Evolutionary conservation across 2,113 vertebrate species (phyloP).

Genomic region (Apteryx owenii): DNA sequence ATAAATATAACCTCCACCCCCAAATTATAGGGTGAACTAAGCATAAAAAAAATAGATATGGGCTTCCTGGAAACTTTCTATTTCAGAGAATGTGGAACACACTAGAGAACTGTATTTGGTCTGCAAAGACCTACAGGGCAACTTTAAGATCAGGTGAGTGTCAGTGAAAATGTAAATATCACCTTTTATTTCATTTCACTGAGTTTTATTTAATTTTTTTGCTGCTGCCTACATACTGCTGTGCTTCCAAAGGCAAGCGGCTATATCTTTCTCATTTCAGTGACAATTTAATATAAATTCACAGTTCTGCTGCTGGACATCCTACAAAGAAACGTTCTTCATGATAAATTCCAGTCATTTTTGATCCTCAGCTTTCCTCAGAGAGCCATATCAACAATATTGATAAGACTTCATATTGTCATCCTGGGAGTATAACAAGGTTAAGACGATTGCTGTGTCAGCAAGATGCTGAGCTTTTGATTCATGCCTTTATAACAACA

Average conservation of each 20-base stretch:
- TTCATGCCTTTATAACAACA: conserved; percentile 77
- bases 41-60: neutral
- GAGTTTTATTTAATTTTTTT: conserved; percentile 25
- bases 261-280: conserved; percentile 46
- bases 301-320: conserved; percentile 53
- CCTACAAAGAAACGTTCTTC: conserved; percentile 62
- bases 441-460: conserved; percentile 79
- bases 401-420: conserved; percentile 77
- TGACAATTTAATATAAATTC: conserved; percentile 62
- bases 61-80: neutral
- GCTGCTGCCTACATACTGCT: neutral
- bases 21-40: accelerated
- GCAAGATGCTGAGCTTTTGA: conserved; percentile 76
- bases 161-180: conserved; percentile 38
- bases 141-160: conserved; percentile 11
- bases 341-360: conserved; percentile 74
- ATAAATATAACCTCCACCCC: neutral
- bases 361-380: conserved; percentile 73
- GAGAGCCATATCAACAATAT: conserved; percentile 70
- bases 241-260: neutral
- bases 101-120: neutral
- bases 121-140: neutral
- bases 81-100: neutral
- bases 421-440: conserved; percentile 76
- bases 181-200: conserved; percentile 35